Evolutionary conservation across 2,797 vertebrate species (phyloP).

Genomic region (Cheirogaleus major): DNA sequence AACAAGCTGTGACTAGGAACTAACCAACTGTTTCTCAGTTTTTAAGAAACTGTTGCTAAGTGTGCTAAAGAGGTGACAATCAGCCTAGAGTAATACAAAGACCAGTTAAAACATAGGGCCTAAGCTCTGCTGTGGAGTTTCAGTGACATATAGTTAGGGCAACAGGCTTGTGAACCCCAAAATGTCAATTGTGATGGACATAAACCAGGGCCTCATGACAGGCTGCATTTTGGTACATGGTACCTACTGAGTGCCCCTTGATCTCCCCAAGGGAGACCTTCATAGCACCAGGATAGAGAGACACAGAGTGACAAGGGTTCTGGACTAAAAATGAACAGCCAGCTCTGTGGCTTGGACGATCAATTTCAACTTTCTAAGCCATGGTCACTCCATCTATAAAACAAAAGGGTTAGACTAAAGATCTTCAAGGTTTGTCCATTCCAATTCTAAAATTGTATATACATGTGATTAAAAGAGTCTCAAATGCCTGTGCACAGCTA

Average conservation of each 20-base stretch:
- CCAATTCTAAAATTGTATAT: not conserved
- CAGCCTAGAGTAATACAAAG: not conserved
- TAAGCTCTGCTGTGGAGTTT: not conserved
- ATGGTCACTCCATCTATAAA: not conserved
- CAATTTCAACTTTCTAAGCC: not conserved
- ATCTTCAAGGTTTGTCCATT: not conserved
- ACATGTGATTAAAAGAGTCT: not conserved
- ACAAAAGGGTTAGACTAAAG: not conserved
- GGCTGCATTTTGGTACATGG: not conserved
- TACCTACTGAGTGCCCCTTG: not conserved
- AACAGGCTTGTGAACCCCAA: not conserved
- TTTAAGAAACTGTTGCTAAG: not conserved
- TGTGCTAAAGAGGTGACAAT: not conserved
- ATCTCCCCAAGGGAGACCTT: not conserved
- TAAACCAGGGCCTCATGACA: not conserved
- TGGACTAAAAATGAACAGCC: not conserved
- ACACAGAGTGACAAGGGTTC: not conserved
- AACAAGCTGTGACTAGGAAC: not conserved
- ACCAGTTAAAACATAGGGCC: not conserved
- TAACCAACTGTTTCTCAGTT: not conserved
- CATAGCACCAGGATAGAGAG: not conserved
- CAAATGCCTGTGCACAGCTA: accelerated
- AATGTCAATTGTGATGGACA: not conserved
- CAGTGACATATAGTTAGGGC: not conserved
- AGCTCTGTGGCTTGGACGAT: not conserved